Percentiles rank a stretch among this genome's conserved stretches.
These are phyloP conservation scores for Scaptomyza hsui DNA, from an alignment of 1,140 invertebrate species.

Conservation along the genomic window DNA sequence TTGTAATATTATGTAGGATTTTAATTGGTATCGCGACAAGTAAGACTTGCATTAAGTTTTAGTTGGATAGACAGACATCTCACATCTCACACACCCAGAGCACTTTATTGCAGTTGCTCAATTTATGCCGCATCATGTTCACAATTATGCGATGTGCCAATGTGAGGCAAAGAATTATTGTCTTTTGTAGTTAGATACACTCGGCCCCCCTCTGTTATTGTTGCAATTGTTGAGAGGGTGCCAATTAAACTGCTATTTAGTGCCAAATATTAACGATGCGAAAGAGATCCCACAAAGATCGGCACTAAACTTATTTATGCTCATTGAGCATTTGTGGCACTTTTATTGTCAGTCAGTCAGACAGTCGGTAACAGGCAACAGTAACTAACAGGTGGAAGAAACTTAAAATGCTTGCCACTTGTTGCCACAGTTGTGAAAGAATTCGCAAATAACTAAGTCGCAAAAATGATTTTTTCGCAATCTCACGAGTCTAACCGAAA, in stretches of 20 bases:
- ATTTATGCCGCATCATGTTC: constrained; percentile 57
- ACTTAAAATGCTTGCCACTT: constrained; percentile 45
- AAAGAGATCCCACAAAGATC: constrained; percentile 29
- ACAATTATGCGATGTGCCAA: constrained; percentile 62
- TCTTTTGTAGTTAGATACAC: constrained; percentile 5
- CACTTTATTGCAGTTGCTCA: constrained; percentile 41
- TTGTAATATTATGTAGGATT: neutral
- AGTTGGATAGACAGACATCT: constrained; percentile 6
- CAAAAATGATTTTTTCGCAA: constrained; percentile 65
- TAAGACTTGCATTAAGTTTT: neutral
- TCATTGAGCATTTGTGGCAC: constrained; percentile 59
- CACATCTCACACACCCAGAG: constrained; percentile 32
- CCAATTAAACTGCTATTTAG: constrained; percentile 79
- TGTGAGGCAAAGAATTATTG: constrained; percentile 18
- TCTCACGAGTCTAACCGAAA: constrained; percentile 19
- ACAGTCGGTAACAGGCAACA: neutral
- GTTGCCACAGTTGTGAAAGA: constrained; percentile 66
- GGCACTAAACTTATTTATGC: constrained; percentile 73
- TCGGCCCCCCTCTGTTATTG: constrained; percentile 43
- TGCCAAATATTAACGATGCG: constrained; percentile 47
- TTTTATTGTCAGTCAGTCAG: constrained; percentile 51
- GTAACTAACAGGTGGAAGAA: constrained; percentile 11
- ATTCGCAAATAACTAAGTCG: constrained; percentile 38
- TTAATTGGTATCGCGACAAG: neutral
- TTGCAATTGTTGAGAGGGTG: constrained; percentile 48